Base-by-base conservation (phyloP, 1,140 invertebrate genomes). In the Eulimnadia texana region DNA sequence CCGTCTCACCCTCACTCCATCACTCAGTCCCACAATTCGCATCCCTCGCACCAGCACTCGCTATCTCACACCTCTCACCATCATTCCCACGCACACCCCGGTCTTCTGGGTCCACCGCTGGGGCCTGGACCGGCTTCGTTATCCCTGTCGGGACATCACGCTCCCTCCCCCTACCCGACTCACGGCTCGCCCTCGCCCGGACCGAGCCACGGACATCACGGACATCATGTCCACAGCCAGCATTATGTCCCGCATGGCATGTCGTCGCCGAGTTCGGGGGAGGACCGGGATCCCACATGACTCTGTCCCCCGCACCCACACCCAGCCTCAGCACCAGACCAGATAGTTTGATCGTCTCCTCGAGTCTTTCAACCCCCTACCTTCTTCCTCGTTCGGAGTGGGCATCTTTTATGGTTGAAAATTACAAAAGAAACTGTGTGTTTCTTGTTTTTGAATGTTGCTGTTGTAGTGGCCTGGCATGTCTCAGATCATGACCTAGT, bases 11-110 rank as follows among this genome's bases (percentile, higher is more conserved):
- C 29, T 28, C 58, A 67, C 51, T 61, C 66, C 27, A 63, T 66
- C 66, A 74, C 73, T 73, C 47, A 75, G 68, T 67, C 58, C 60
- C 66, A 57, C 62, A 55, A 10, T 63, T 64, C 50, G 62, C 63
- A 60, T 64, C 63, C 63, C 61, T 67, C 23, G 64, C 67, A 50
- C 63, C 58, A 33, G n/a, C 53, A 51, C 20, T 28, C 50, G 6
- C 29, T 49, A 20, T 52, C 60, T 6, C 53, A 64, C 42, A 29
- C 20, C 56, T 27, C 22, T 49, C 49, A 47, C 23, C 60, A 64
- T 33, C 63, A 62, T n/a, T 42, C 63, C 19, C 61, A 55, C 25
- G 24, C 60, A 42, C 63, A 62, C 27, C 53, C 60, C 20, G 28
- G 50, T 54, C 51, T 61, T 11, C 42, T 61, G 60, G 60, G 60